A percentile compares a stretch with the other conserved stretches of the same genome.
These are phyloP conservation scores for Camelus dromedarius DNA, from an alignment of 2,113 vertebrate genomes.

Conservation along the genomic window DNA sequence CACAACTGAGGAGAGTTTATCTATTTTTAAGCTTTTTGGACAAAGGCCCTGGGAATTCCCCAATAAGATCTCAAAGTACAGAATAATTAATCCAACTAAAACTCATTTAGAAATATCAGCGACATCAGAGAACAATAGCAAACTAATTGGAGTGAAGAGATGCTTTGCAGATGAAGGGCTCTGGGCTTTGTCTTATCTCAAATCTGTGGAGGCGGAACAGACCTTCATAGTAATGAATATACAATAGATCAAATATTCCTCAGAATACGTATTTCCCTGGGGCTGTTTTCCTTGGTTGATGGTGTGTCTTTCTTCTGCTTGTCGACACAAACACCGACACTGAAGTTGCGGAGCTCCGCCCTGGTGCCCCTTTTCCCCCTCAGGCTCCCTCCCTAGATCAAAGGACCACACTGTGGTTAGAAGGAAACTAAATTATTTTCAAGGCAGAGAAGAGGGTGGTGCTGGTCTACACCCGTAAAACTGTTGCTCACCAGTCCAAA, in stretches of 20 bases:
- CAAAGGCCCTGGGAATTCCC: conserved; percentile 21
- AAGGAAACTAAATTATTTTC: conserved; percentile 22
- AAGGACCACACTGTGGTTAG: conserved; percentile 17
- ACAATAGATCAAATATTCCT: conserved; percentile 27
- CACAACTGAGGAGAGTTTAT: not conserved
- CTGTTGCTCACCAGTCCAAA: not conserved
- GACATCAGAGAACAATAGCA: conserved; percentile 53
- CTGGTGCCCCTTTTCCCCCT: not conserved
- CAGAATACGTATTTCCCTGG: conserved; percentile 33
- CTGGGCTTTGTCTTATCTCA: not conserved
- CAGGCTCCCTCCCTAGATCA: conserved; percentile 59
- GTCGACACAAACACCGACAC: conserved; percentile 17
- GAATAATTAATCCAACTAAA: conserved; percentile 49
- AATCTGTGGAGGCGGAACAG: not conserved
- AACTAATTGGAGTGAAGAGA: not conserved
- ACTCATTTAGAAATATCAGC: conserved; percentile 40
- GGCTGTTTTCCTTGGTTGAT: conserved; percentile 48
- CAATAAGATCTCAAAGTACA: conserved; percentile 19
- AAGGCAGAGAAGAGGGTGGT: not conserved
- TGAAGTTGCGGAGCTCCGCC: not conserved
- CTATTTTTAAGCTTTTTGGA: not conserved
- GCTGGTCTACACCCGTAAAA: not conserved
- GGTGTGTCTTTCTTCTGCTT: not conserved
- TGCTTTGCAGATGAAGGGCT: not conserved
- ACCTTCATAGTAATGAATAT: conserved; percentile 45